These are phyloP conservation scores for Pogonus chalceus DNA, from an alignment of 1,140 invertebrate species.

Conservation along the genomic window DNA sequence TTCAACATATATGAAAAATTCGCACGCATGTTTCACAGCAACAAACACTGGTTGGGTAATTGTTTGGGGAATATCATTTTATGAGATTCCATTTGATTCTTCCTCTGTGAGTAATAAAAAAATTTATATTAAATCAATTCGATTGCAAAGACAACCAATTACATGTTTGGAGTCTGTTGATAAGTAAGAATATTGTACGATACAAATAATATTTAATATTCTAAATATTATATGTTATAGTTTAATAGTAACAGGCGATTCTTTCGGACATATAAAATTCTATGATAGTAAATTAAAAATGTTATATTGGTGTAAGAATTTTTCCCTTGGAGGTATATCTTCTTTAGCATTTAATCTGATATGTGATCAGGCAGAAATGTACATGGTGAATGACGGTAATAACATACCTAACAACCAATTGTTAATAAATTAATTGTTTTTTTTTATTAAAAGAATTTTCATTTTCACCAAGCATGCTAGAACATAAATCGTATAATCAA, in stretches of 20 bases:
- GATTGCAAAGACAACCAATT: constrained; percentile 22
- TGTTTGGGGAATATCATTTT: not conserved
- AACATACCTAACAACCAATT: not conserved
- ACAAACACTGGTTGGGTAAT: constrained; percentile 20
- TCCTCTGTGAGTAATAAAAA: constrained; percentile 9
- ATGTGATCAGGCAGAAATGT: too few species aligned
- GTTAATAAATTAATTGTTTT: not conserved
- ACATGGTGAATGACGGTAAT: too few species aligned
- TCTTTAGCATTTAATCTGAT: too few species aligned
- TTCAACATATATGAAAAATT: constrained; percentile 20
- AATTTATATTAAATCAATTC: constrained; percentile 19
- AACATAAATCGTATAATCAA: not conserved
- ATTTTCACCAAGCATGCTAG: not conserved
- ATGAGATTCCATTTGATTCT: not conserved
- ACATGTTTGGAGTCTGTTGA: constrained; percentile 18
- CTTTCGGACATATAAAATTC: not conserved
- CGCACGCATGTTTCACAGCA: constrained; percentile 20
- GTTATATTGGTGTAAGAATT: not conserved
- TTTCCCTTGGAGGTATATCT: not conserved
- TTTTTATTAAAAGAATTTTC: not conserved
- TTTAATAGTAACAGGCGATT: not conserved
- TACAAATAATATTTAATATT: not conserved
- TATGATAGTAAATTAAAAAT: not conserved
- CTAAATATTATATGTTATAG: not conserved
- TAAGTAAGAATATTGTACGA: constrained; percentile 15